Evolutionary conservation across 64 coral and sea anemone genomes (phyloP).

Genomic region (Orbicella faveolata): DNA sequence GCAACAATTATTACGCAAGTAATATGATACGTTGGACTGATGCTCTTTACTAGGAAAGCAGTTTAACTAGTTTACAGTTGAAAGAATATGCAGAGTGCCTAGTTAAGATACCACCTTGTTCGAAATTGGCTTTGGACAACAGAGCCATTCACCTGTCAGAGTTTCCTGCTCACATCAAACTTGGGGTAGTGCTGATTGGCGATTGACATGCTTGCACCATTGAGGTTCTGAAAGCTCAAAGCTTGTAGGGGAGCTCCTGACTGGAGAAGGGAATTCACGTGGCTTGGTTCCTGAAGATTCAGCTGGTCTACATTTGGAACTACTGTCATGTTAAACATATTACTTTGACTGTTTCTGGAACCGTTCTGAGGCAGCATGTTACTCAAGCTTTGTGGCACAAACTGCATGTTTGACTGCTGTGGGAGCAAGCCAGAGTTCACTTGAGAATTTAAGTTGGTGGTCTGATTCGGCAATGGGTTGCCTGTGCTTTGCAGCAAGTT

Average conservation of each 20-base stretch:
- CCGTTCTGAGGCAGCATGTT: constrained; percentile 21
- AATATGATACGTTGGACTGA: not conserved
- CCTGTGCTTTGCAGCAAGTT: constrained; percentile 11
- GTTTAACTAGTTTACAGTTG: not conserved
- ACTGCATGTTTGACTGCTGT: not conserved
- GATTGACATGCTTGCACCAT: not conserved
- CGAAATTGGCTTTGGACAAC: not conserved
- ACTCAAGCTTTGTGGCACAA: not conserved
- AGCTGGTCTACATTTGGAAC: not conserved
- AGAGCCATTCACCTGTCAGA: not conserved
- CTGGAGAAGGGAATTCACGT: not conserved
- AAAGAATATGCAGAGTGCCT: not conserved
- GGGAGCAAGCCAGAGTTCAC: not conserved
- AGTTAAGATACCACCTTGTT: not conserved
- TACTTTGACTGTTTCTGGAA: not conserved
- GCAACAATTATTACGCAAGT: not conserved
- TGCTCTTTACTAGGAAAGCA: not conserved
- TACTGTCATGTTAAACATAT: not conserved
- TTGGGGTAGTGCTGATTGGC: not conserved
- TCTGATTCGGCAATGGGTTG: not conserved
- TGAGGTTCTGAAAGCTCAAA: constrained; percentile 10
- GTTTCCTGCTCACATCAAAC: constrained; percentile 14
- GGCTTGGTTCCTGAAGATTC: not conserved
- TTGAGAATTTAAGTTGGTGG: not conserved
- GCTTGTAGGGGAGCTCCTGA: not conserved